Evolutionary conservation across 2,797 vertebrate species (phyloP), one percentile per base, ranked within the genome.

Genomic region (Myotis vivesi): DNA sequence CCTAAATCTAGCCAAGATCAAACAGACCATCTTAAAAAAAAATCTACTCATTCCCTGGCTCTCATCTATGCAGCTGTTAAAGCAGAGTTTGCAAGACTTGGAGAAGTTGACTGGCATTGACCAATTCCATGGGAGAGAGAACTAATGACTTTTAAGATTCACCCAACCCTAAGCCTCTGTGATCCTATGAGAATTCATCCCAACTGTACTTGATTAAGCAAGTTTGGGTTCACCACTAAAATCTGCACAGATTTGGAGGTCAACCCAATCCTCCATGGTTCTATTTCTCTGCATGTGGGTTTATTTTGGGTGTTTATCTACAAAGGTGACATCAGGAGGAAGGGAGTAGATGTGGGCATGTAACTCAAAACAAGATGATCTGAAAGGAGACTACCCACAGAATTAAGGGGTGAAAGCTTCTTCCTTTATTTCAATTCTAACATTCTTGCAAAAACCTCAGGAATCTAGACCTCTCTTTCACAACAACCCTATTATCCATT

Each of bases 351-450:
- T 49, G 28, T 66, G 41, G 44, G 28, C 38, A 76, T 90, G 41
- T 64, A 28, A 22, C 36, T 89, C 59, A 41, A 33, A 19, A 49
- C 23, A 75, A 91, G 55, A 82, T 44, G 28, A 66, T 68, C 36
- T 68, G 25, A 12, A 73, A 53, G 44, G 51, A 62, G 12, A 30
- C n/a, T 44, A 25, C 13, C 30, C 68, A 59, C 12, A 83, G 33
- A 94, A 82, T 49, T 82, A 73, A 88, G 19, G 20, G 30, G 62
- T 62, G 4, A 87, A 82, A 73, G 17, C 15, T 22, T 55, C 28
- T 38, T n/a, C 49, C 84, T 96, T 85, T 84, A 33, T 82, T 94
- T 73, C 28, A 91, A 5, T 91, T 91, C 33, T n/a, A 82, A 8
- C 1, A 4, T 41, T 36, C 12, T 2, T 57, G 16, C 30, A 38